These are phyloP conservation scores for Chiloscyllium plagiosum DNA, from an alignment of 2,113 vertebrate species.

Conservation along the genomic window DNA sequence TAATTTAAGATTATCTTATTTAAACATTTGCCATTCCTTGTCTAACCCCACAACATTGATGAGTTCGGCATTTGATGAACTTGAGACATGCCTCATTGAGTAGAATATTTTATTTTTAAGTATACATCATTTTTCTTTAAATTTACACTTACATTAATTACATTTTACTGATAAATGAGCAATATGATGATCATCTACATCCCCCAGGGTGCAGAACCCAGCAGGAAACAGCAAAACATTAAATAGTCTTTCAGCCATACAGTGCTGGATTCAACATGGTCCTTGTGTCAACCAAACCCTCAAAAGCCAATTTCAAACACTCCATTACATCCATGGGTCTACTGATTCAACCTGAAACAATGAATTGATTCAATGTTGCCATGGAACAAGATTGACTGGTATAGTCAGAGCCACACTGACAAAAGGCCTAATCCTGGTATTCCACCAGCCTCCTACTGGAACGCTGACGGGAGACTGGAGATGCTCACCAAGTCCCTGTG, in stretches of 20 bases:
- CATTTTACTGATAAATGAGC: slow-evolving; percentile 2
- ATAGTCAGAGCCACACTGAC: not conserved
- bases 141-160: slow-evolving; percentile 17
- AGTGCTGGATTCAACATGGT: not conserved
- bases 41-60: not conserved
- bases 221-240: slow-evolving; percentile 10
- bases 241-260: not conserved
- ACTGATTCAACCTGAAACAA: not conserved
- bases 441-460: not conserved
- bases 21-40: too few relatives aligned
- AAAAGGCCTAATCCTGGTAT: not conserved
- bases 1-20: too few relatives aligned
- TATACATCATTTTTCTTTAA: not conserved
- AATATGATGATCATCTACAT: not conserved
- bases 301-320: too few relatives aligned
- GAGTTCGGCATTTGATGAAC: not conserved
- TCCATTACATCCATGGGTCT: not conserved
- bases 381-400: not conserved
- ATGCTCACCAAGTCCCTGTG: not conserved
- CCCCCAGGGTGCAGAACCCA: not conserved
- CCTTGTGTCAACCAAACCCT: not conserved
- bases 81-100: not conserved
- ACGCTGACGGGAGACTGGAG: not conserved
- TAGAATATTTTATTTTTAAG: not conserved
- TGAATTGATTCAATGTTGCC: not conserved